These are phyloP conservation scores for Nemopilema nomurai DNA, from an alignment of 30 jellyfish, hydroid and myxozoan species.

Conservation along the genomic window DNA sequence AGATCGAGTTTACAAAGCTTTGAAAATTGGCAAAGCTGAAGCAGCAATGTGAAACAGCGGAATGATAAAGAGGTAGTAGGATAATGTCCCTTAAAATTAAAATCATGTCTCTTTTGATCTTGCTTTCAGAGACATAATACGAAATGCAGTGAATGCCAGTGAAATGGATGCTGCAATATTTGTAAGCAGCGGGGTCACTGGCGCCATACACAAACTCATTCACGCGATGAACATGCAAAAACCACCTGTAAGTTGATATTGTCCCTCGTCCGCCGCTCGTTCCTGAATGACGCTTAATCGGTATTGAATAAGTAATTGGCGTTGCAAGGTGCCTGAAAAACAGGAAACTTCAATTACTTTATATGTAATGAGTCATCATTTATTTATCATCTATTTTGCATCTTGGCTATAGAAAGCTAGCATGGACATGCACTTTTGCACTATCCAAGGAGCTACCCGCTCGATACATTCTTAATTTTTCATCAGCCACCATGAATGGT, in stretches of 20 bases:
- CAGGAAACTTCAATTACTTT: background rate
- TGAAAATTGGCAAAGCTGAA: too few species aligned
- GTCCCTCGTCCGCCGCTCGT: background rate
- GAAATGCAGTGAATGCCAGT: conserved; percentile 81
- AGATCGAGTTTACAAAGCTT: too few species aligned
- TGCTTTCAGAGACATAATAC: conserved; percentile 69
- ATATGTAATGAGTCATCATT: background rate
- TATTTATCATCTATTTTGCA: too few species aligned
- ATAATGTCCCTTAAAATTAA: background rate
- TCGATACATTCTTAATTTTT: background rate
- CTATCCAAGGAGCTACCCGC: background rate
- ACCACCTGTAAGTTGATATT: conserved; percentile 72
- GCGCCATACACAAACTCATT: conserved; percentile 80
- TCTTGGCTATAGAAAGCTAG: background rate
- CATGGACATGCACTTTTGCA: background rate
- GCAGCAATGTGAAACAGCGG: too few species aligned
- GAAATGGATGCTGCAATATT: conserved; percentile 82
- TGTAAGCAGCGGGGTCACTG: conserved; percentile 88
- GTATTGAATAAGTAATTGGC: background rate
- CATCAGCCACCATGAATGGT: background rate
- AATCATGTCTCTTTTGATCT: too few species aligned
- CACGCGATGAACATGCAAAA: conserved; percentile 70
- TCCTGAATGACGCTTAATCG: background rate
- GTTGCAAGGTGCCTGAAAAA: background rate
- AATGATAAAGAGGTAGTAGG: too few species aligned